Evolutionary conservation across 2,888 invertebrate genomes (phyloP), one percentile per base, ranked within the genome.

Genomic region (Druceiella hillmani): DNA sequence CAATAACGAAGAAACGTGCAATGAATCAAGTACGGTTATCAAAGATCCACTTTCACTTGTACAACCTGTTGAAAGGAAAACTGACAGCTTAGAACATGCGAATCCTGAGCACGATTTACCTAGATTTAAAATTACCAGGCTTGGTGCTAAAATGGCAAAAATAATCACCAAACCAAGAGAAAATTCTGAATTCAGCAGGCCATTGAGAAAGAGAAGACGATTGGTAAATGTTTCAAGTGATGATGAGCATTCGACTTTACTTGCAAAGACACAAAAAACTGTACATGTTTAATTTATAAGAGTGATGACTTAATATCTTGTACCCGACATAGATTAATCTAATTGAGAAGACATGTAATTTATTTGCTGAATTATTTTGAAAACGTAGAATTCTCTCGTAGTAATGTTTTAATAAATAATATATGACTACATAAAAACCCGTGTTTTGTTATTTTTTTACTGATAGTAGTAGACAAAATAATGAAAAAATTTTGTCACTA

Each of bases 161-260:
- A 69, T 70, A 11, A 66, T 71, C 2, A 46, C 67, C 2, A 70
- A 69, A 50, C 51, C 61, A 3, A 55, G 63, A 36, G 71, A 66
- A 45, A 56, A 59, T 9, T 54, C 66, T 6, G 78, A 79, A 50
- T 76, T 75, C 12, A 70, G 72, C 20, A 64, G 79, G 46, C 79
- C 79, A 3, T 52, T 79, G 47, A 60, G 79, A 37, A 79, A 79
- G 54, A 64, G 79, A 25, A 76, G 78, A 53, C 71, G 79, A 61
- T 65, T 79, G n/a, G 76, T 77, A 6, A 78, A 78, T 47, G 64
- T 63, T 0, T 40, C 62, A 1, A 53, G 61, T 1, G 72, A 73
- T 15, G 73, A 72, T 3, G 74, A 73, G 17, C 41, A 43, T n/a
- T 34, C 38, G 5, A 55, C 62, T 14, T 62, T 72, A 49, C 64